phyloP scores from a whole-genome alignment of 1,140 invertebrate genomes.

The Pristionchus pacificus region DNA sequence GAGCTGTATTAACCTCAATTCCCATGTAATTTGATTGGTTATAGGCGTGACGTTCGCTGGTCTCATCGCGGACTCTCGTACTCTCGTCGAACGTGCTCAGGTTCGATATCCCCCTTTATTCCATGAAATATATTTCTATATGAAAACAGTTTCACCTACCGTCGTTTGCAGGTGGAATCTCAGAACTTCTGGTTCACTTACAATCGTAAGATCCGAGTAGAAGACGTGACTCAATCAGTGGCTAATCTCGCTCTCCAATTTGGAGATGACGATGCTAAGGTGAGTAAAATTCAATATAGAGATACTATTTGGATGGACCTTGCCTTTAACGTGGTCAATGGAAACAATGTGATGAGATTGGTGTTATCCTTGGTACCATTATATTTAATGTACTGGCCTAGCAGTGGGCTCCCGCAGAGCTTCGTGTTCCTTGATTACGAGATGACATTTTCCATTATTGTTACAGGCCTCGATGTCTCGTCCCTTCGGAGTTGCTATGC shows the following conservation, averaged over 20 bases:
- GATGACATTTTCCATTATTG: constrained; percentile 13
- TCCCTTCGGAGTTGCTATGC: constrained; percentile 90
- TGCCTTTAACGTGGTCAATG: background rate
- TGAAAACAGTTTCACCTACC: too few relatives aligned
- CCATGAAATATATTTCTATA: background rate
- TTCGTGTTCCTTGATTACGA: background rate
- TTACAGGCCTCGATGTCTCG: constrained; percentile 68
- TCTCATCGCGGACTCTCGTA: constrained; percentile 93
- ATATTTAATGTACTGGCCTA: too few relatives aligned
- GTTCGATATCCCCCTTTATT: background rate
- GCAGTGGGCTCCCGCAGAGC: too few relatives aligned
- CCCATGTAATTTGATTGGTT: constrained; percentile 28
- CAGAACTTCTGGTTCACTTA: constrained; percentile 61
- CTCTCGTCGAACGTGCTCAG: constrained; percentile 85
- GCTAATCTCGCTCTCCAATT: constrained; percentile 97
- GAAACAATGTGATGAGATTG: too few relatives aligned
- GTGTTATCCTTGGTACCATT: too few relatives aligned
- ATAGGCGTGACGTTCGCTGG: constrained; percentile 89
- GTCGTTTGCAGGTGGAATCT: constrained; percentile 81
- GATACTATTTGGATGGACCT: constrained; percentile 16
- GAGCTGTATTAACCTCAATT: background rate
- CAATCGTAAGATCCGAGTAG: constrained; percentile 66
- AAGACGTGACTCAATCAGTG: constrained; percentile 94
- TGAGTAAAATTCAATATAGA: constrained; percentile 44
- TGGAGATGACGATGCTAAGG: constrained; percentile 91